Percentiles rank a stretch among this genome's conserved stretches.
Evolutionary conservation across 2,113 vertebrate species (phyloP).

Genomic region (Abramis brama): DNA sequence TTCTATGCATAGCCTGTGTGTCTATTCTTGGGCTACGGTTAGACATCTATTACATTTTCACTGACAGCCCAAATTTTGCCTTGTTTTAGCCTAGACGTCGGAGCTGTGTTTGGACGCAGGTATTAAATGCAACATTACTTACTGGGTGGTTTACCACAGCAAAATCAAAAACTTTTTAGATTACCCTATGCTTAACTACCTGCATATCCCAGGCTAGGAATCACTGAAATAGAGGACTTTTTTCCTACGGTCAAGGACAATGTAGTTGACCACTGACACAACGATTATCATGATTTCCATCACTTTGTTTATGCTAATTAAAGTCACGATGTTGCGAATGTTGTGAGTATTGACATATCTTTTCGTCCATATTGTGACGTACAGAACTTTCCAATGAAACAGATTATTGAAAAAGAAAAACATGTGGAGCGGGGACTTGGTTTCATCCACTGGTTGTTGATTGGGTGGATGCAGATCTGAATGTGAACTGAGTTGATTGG

Average conservation of each 20-base stretch:
- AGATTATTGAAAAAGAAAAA: neutral
- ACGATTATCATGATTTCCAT: neutral
- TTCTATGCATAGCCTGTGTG: too few species aligned
- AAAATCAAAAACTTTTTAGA: neutral
- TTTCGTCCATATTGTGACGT: neutral
- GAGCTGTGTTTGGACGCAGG: too few species aligned
- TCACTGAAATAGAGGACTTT: neutral
- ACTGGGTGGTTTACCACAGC: neutral
- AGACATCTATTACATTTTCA: too few species aligned
- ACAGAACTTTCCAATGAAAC: neutral
- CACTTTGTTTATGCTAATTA: neutral
- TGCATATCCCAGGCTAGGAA: neutral
- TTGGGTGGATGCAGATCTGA: neutral
- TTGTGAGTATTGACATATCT: neutral
- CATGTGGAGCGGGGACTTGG: neutral
- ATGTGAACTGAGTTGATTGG: too few species aligned
- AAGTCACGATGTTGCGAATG: neutral
- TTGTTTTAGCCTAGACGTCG: too few species aligned
- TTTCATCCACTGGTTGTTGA: neutral
- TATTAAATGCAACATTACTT: too few species aligned
- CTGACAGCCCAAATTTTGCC: too few species aligned
- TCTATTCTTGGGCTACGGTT: too few species aligned
- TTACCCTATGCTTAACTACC: neutral
- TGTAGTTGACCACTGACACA: neutral
- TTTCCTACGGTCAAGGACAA: neutral